These are phyloP conservation scores for Carduelis carduelis DNA, from an alignment of 2,797 vertebrate species.

Conservation along the genomic window DNA sequence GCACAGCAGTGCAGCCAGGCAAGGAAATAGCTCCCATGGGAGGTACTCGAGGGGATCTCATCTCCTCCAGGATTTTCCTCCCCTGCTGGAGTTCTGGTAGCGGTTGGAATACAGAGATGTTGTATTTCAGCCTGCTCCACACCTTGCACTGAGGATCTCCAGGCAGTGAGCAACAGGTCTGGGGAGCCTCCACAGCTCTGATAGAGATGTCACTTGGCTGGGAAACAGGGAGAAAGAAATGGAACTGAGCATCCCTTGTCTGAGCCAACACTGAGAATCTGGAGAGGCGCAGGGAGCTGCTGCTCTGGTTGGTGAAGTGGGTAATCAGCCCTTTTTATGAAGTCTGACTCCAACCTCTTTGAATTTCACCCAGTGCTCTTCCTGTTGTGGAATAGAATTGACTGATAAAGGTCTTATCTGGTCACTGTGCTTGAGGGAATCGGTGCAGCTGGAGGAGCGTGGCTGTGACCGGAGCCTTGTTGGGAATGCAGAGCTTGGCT, in stretches of 20 bases:
- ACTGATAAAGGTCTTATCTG: conserved; percentile 37
- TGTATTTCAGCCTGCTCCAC: background rate
- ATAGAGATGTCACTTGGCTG: background rate
- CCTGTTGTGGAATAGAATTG: background rate
- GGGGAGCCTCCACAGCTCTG: background rate
- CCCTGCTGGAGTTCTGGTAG: background rate
- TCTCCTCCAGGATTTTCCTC: background rate
- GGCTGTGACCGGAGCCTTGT: background rate
- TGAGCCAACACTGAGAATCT: accelerated
- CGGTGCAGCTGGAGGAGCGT: background rate
- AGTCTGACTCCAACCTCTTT: conserved; percentile 4
- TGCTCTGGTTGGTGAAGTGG: background rate
- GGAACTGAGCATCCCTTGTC: background rate
- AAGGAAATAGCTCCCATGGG: background rate
- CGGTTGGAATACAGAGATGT: background rate
- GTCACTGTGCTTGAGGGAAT: background rate
- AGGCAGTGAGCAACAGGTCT: background rate
- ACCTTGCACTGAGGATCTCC: background rate
- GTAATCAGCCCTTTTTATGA: conserved; percentile 49
- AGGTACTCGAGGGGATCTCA: background rate
- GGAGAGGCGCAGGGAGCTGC: background rate
- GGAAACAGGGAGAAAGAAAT: background rate
- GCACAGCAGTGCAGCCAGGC: background rate
- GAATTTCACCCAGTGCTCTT: background rate
- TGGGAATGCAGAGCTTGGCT: background rate